Evolutionary conservation across 2,888 invertebrate species (phyloP).

Genomic region (Halictus quadricinctus): DNA sequence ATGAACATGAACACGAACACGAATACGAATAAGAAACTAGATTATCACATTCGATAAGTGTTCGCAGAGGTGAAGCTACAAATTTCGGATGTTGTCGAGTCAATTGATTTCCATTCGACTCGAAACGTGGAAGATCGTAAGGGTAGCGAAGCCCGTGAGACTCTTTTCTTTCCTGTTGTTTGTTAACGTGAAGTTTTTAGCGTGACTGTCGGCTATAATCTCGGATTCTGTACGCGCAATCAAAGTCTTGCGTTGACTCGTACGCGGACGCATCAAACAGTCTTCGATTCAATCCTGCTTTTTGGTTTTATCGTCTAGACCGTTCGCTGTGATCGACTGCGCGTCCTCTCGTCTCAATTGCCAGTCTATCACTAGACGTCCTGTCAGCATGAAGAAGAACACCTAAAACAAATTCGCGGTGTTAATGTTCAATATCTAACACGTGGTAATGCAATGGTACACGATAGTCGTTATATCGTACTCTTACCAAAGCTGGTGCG

Average conservation of each 20-base stretch:
- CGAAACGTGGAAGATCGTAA: not conserved
- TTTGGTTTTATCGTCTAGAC: conserved; percentile 83
- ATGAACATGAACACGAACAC: not conserved
- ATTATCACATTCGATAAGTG: not conserved
- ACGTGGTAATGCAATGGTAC: not conserved
- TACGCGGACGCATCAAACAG: not conserved
- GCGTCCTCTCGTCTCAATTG: conserved; percentile 84
- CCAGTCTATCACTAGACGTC: conserved; percentile 92
- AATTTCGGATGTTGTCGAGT: conserved; percentile 4
- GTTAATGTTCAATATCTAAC: not conserved
- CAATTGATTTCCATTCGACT: not conserved
- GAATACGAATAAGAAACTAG: conserved; percentile 1
- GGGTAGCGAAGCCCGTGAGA: not conserved
- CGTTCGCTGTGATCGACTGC: conserved; percentile 80
- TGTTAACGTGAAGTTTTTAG: conserved; percentile 16
- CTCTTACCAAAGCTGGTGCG: conserved; percentile 91
- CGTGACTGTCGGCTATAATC: conserved; percentile 10
- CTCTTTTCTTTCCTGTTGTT: not conserved
- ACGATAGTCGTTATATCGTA: not conserved
- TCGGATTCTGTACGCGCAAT: not conserved
- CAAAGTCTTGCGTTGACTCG: not conserved
- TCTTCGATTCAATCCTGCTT: conserved; percentile 82
- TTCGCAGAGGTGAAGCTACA: not conserved
- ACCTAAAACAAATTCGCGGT: conserved; percentile 79
- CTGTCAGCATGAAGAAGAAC: conserved; percentile 95